phyloP scores from a whole-genome alignment of 2,888 invertebrate genomes.

The Thelaira solivaga region DNA sequence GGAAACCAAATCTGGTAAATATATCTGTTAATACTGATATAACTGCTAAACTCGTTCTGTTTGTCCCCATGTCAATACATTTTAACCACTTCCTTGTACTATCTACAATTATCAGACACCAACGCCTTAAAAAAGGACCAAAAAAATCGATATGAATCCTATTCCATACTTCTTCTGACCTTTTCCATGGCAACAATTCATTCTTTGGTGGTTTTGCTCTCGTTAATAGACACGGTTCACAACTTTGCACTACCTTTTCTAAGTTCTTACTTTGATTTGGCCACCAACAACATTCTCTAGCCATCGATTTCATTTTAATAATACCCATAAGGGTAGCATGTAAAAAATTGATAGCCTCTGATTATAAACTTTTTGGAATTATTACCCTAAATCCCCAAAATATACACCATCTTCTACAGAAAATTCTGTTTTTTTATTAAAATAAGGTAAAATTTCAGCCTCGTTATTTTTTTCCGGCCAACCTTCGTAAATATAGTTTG shows the following conservation, averaged over 20 bases:
- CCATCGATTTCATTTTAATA: constrained; percentile 36
- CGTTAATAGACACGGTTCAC: constrained; percentile 39
- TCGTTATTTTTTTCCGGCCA: constrained; percentile 25
- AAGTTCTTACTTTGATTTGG: constrained; percentile 56
- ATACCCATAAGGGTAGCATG: constrained; percentile 62
- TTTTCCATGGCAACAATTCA: constrained; percentile 55
- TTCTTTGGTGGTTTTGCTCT: constrained; percentile 27
- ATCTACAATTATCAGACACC: constrained; percentile 58
- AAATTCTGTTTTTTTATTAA: constrained; percentile 36
- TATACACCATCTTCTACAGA: constrained; percentile 39
- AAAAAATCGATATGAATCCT: constrained; percentile 51
- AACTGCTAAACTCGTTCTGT: constrained; percentile 44
- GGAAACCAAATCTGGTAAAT: constrained; percentile 66
- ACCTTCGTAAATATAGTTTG: background rate
- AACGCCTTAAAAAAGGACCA: constrained; percentile 43
- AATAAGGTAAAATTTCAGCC: constrained; percentile 28
- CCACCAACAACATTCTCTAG: constrained; percentile 66
- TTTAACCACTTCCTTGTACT: constrained; percentile 65
- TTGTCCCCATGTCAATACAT: constrained; percentile 59
- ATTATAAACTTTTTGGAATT: constrained; percentile 23
- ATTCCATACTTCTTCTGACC: constrained; percentile 32
- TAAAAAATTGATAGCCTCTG: constrained; percentile 37
- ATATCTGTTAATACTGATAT: constrained; percentile 34
- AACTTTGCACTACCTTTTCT: constrained; percentile 38
- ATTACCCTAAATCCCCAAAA: constrained; percentile 59